These are phyloP conservation scores for Malthinus seriepunctatus DNA, from an alignment of 2,888 invertebrate species.

Conservation along the genomic window DNA sequence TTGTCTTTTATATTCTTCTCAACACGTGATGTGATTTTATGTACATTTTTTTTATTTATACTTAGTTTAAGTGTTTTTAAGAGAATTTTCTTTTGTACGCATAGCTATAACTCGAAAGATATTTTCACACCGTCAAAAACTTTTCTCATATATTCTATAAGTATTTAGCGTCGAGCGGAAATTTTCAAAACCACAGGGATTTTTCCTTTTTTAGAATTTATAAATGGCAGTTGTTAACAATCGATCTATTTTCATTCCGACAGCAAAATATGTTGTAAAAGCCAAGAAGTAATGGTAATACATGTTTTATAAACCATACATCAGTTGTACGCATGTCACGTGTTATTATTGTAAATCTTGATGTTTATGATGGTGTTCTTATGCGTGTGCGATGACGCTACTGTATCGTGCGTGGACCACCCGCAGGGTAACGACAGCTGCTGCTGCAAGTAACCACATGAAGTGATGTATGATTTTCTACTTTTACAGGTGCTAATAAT, in stretches of 20 bases:
- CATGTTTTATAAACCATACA: slow-evolving; percentile 8
- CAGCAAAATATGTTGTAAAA: slow-evolving; percentile 4
- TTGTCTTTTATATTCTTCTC: no score
- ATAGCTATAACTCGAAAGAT: no score
- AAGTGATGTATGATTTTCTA: slow-evolving; percentile 29
- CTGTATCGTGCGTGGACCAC: slow-evolving; percentile 39
- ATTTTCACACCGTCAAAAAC: no score
- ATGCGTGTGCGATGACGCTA: slow-evolving; percentile 36
- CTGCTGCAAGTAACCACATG: slow-evolving; percentile 24
- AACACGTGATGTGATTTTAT: no score
- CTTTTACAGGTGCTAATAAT: slow-evolving; percentile 29
- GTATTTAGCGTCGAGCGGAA: no score
- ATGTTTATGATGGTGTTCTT: slow-evolving; percentile 24
- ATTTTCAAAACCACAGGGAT: no score
- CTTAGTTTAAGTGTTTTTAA: no score
- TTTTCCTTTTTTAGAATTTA: no score
- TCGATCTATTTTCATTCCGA: background rate
- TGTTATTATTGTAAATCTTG: slow-evolving; percentile 11
- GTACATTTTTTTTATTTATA: no score
- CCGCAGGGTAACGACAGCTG: slow-evolving; percentile 36
- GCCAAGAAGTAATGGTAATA: slow-evolving; percentile 12
- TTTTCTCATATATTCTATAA: no score
- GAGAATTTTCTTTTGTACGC: no score
- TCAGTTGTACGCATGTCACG: slow-evolving; percentile 20
- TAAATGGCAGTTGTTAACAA: no score